phyloP scores from a whole-genome alignment of 1,140 invertebrate genomes.

The Drosophila ambigua region DNA sequence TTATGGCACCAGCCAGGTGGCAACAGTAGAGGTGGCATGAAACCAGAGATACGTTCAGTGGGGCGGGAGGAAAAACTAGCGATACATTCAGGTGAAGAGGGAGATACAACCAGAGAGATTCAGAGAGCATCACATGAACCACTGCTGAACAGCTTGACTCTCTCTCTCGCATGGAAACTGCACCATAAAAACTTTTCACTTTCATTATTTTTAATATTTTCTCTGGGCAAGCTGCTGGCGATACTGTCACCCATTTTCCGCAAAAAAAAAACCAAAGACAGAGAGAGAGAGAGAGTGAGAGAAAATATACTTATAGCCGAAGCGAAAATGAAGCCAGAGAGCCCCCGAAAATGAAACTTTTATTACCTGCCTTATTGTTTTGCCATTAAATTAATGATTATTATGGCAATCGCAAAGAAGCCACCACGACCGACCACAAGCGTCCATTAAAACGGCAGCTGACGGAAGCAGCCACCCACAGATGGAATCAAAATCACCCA shows the following conservation, averaged over 20 bases:
- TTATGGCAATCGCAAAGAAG: slow-evolving; percentile 72
- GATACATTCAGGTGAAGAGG: neutral
- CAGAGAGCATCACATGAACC: slow-evolving; percentile 16
- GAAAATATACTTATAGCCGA: neutral
- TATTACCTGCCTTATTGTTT: slow-evolving; percentile 82
- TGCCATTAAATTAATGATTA: slow-evolving; percentile 82
- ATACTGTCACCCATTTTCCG: slow-evolving; percentile 31
- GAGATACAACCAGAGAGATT: neutral
- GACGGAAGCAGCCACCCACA: no score
- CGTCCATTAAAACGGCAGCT: slow-evolving; percentile 57
- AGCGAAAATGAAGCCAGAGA: slow-evolving; percentile 30
- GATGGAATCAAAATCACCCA: no score
- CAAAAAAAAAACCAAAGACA: slow-evolving; percentile 10
- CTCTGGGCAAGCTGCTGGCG: slow-evolving; percentile 29
- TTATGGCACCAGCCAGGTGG: slow-evolving; percentile 45
- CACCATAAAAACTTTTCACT: slow-evolving; percentile 75
- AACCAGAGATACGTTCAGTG: neutral
- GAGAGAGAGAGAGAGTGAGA: neutral
- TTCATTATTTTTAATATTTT: slow-evolving; percentile 81
- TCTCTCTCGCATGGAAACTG: slow-evolving; percentile 8
- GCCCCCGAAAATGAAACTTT: slow-evolving; percentile 74
- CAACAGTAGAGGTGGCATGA: neutral
- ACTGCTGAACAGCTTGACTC: slow-evolving; percentile 3
- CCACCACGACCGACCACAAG: slow-evolving; percentile 59
- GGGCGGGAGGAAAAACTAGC: neutral